Percentiles rank a stretch among this genome's conserved stretches.
These are phyloP conservation scores for Tilapia sparmanii DNA, from an alignment of 2,113 vertebrate species.

Conservation along the genomic window DNA sequence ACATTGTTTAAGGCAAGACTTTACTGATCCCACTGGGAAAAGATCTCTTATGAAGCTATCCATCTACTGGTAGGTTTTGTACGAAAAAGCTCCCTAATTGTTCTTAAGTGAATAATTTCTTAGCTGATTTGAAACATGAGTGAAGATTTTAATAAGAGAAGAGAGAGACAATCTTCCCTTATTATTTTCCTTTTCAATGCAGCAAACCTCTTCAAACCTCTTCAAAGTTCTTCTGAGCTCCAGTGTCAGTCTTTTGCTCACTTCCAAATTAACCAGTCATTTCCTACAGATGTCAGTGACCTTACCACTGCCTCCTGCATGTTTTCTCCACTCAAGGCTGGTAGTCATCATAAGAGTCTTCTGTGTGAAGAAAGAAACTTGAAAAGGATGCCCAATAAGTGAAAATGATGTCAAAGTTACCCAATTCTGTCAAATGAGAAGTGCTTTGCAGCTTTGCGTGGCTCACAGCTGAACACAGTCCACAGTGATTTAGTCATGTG, in stretches of 20 bases:
- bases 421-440: neutral
- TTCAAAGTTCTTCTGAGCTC: neutral
- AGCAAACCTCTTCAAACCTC: neutral
- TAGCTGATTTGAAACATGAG: neutral
- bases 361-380: slow-evolving; percentile 15
- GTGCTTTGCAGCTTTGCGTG: neutral
- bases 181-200: neutral
- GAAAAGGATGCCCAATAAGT: neutral
- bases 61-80: neutral
- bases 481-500: neutral
- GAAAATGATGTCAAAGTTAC: neutral
- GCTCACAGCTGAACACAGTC: neutral
- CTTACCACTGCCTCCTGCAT: neutral
- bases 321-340: slow-evolving; percentile 46
- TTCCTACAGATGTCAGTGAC: neutral
- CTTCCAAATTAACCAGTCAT: slow-evolving; percentile 10
- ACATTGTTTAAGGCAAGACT: neutral
- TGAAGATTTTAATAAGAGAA: neutral
- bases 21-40: neutral
- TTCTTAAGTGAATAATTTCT: neutral
- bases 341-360: slow-evolving; percentile 68
- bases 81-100: neutral
- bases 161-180: neutral
- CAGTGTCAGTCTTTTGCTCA: neutral
- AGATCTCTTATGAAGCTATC: neutral